Conservation (phyloP, 2,888 invertebrate species). For the Macaria liturata region DNA sequence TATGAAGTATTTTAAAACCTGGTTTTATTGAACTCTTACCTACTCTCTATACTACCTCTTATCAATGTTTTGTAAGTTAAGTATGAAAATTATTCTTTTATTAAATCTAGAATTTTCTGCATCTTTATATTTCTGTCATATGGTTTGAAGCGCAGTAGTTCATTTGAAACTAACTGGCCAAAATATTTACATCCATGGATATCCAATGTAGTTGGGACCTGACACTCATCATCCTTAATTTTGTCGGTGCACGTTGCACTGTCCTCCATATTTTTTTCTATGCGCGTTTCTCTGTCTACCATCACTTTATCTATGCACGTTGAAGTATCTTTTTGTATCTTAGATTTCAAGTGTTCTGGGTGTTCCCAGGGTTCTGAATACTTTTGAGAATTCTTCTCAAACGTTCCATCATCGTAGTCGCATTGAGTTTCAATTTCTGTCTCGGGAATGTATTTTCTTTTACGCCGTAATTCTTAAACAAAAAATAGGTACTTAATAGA, state of each 20-base stretch:
- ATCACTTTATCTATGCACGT: slow-evolving; percentile 26
- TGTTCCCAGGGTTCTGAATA: slow-evolving; percentile 15
- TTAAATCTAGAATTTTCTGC: slow-evolving; percentile 25
- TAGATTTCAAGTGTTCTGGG: slow-evolving; percentile 26
- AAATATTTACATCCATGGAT: slow-evolving; percentile 33
- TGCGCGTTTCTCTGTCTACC: slow-evolving; percentile 12
- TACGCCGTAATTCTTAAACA: slow-evolving; percentile 32
- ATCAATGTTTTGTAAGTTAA: slow-evolving; percentile 15
- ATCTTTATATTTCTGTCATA: slow-evolving; percentile 28
- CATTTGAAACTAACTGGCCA: slow-evolving; percentile 33
- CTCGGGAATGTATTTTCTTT: slow-evolving; percentile 33
- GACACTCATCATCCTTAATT: slow-evolving; percentile 11
- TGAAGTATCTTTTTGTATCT: slow-evolving; percentile 10
- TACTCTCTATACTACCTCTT: neutral
- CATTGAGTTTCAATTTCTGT: slow-evolving; percentile 35
- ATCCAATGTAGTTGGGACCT: slow-evolving; percentile 23
- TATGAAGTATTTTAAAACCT: neutral
- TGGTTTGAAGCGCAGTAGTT: slow-evolving; percentile 29
- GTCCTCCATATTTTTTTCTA: neutral
- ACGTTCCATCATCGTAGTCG: slow-evolving; percentile 31
- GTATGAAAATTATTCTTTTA: slow-evolving; percentile 22
- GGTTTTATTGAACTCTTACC: neutral
- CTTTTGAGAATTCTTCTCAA: slow-evolving; percentile 27
- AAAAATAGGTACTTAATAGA: slow-evolving; percentile 24
- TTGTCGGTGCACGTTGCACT: slow-evolving; percentile 30